Evolutionary conservation across 2,113 vertebrate genomes (phyloP).

Genomic region (Agelaius tricolor): DNA sequence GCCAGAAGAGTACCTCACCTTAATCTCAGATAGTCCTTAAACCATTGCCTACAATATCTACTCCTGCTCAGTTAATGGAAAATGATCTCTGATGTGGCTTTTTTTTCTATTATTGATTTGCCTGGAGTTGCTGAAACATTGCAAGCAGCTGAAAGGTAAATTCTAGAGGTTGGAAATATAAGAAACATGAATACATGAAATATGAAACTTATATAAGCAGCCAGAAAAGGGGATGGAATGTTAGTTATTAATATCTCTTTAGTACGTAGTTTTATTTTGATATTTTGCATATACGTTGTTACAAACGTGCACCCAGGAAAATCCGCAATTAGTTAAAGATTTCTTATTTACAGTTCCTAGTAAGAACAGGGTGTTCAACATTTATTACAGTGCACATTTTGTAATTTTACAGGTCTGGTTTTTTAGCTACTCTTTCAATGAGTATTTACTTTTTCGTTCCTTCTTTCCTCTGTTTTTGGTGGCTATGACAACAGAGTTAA

Average conservation of each 20-base stretch:
- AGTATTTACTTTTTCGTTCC: not conserved
- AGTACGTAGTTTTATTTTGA: constrained; percentile 10
- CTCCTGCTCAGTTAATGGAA: not conserved
- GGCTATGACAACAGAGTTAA: not conserved
- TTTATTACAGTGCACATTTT: not conserved
- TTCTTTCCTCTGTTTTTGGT: not conserved
- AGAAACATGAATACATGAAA: not conserved
- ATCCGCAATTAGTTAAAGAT: not conserved
- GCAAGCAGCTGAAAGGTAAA: constrained; percentile 7
- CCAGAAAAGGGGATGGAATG: not conserved
- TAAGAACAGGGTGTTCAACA: not conserved
- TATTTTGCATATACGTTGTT: constrained; percentile 9
- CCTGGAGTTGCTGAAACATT: not conserved
- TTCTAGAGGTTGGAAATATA: not conserved
- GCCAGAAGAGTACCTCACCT: not conserved
- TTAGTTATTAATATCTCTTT: not conserved
- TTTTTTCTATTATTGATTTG: not conserved
- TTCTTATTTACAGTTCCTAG: not conserved
- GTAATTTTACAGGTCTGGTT: not conserved
- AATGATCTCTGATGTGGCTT: not conserved
- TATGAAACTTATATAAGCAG: not conserved
- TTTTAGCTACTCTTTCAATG: not conserved
- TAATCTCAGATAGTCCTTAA: not conserved
- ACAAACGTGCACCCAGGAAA: constrained; percentile 18
- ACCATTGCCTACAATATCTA: not conserved